Conservation (phyloP, 2,113 vertebrate species). For the Albula glossodonta region DNA sequence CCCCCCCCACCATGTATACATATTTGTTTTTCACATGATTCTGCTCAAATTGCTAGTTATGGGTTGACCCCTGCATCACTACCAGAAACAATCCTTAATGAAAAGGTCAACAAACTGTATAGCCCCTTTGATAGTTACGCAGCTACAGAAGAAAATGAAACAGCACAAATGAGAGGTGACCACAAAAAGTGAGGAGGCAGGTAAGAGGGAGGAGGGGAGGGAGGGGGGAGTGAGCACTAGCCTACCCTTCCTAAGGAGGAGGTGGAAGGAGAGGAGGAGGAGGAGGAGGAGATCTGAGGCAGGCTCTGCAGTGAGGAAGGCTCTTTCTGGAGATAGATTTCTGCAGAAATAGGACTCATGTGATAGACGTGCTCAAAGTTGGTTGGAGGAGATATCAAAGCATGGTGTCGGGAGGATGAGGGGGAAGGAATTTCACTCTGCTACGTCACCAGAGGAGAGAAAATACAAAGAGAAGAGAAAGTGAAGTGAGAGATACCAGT, state of each 20-base stretch:
- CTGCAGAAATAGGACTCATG: conserved; percentile 78
- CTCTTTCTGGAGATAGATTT: conserved; percentile 80
- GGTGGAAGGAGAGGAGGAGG: conserved; percentile 72
- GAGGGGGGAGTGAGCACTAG: conserved; percentile 53
- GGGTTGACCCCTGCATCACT: background rate
- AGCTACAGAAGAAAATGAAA: conserved; percentile 24
- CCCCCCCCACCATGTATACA: background rate
- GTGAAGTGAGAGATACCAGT: conserved; percentile 36
- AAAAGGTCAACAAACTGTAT: background rate
- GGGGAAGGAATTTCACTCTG: conserved; percentile 75
- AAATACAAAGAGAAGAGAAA: conserved; percentile 48
- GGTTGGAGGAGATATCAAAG: conserved; percentile 81
- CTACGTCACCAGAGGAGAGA: conserved; percentile 49
- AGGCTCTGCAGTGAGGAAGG: conserved; percentile 69
- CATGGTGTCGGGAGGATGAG: conserved; percentile 74
- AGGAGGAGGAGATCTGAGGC: conserved; percentile 76
- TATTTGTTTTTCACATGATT: background rate
- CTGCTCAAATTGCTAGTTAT: background rate
- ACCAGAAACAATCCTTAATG: background rate
- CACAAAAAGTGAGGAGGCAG: conserved; percentile 19
- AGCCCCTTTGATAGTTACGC: conserved; percentile 22
- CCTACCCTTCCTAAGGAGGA: conserved; percentile 85
- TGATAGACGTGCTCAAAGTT: conserved; percentile 85
- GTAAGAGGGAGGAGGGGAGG: conserved; percentile 18
- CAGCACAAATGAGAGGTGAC: background rate